Conservation (phyloP, 1,140 invertebrate species). For the Oncopodura yosiiana region DNA sequence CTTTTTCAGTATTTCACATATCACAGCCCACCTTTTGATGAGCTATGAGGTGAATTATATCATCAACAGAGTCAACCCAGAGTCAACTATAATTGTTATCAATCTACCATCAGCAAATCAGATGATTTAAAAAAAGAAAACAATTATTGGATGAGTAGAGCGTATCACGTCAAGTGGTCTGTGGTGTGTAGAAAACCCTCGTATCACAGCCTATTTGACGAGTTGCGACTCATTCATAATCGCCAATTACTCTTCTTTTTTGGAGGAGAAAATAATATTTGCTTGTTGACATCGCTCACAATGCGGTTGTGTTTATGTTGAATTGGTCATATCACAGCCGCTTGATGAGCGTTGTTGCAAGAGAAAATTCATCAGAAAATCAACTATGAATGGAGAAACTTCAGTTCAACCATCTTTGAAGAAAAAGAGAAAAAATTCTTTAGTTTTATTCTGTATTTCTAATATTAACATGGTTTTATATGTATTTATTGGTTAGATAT, state of each 20-base stretch:
- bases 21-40: slow-evolving; percentile 75
- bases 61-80: slow-evolving; percentile 37
- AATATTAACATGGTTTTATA: too few relatives aligned
- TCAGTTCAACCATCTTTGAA: not conserved
- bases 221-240: slow-evolving; percentile 48
- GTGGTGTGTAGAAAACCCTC: slow-evolving; percentile 61
- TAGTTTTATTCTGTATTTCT: too few relatives aligned
- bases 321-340: slow-evolving; percentile 72
- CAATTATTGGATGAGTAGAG: slow-evolving; percentile 12
- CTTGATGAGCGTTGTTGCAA: slow-evolving; percentile 66
- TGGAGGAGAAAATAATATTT: not conserved
- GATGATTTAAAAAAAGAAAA: not conserved
- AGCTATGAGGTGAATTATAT: slow-evolving; percentile 44
- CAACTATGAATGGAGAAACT: not conserved
- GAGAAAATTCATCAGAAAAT: not conserved
- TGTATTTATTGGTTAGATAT: too few relatives aligned
- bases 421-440: not conserved
- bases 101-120: not conserved
- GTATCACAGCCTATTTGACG: slow-evolving; percentile 86
- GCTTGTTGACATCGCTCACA: slow-evolving; percentile 45
- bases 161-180: slow-evolving; percentile 61
- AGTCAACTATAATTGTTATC: not conserved
- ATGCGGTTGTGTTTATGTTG: slow-evolving; percentile 69
- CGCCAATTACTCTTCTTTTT: not conserved
- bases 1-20: slow-evolving; percentile 47